Evolutionary conservation across 2,113 vertebrate species (phyloP).

Genomic region (Phyllopteryx taeniolatus): DNA sequence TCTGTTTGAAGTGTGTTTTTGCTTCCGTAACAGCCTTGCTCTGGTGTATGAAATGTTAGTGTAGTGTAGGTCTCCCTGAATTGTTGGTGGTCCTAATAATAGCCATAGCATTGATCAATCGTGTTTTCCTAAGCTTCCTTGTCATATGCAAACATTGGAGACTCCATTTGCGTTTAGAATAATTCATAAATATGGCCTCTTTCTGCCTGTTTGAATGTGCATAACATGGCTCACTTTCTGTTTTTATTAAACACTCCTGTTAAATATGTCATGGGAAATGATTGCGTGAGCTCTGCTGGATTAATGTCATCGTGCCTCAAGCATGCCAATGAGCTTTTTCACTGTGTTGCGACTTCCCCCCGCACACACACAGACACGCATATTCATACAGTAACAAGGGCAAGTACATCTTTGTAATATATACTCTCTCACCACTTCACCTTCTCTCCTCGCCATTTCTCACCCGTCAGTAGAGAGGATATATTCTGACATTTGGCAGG

Average conservation of each 20-base stretch:
- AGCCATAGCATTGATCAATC: slow-evolving; percentile 16
- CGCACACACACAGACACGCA: slow-evolving; percentile 15
- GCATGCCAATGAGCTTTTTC: slow-evolving; percentile 63
- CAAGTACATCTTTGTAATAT: slow-evolving; percentile 18
- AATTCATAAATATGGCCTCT: slow-evolving; percentile 16
- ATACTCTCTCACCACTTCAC: slow-evolving; percentile 15
- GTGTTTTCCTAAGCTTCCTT: slow-evolving; percentile 9
- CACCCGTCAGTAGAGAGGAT: slow-evolving; percentile 26
- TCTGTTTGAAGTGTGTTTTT: slow-evolving; percentile 53
- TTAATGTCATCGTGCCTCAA: slow-evolving; percentile 70
- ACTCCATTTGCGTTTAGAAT: slow-evolving; percentile 39
- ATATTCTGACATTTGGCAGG: slow-evolving; percentile 40
- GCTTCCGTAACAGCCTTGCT: slow-evolving; percentile 35
- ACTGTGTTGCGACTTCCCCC: slow-evolving; percentile 41
- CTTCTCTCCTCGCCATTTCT: slow-evolving; percentile 20
- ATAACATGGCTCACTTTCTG: slow-evolving; percentile 73
- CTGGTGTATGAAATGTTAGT: slow-evolving; percentile 40
- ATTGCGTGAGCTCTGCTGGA: slow-evolving; percentile 65
- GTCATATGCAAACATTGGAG: slow-evolving; percentile 7
- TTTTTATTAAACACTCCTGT: slow-evolving; percentile 77
- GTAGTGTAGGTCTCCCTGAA: slow-evolving; percentile 18
- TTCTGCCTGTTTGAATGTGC: slow-evolving; percentile 34
- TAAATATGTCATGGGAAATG: slow-evolving; percentile 69
- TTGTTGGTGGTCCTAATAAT: slow-evolving; percentile 2
- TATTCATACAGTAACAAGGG: slow-evolving; percentile 2